A percentile compares a stretch with the other conserved stretches of the same genome.
Evolutionary conservation across 2,113 vertebrate genomes (phyloP).

Genomic region (Gasterosteus nipponicus): DNA sequence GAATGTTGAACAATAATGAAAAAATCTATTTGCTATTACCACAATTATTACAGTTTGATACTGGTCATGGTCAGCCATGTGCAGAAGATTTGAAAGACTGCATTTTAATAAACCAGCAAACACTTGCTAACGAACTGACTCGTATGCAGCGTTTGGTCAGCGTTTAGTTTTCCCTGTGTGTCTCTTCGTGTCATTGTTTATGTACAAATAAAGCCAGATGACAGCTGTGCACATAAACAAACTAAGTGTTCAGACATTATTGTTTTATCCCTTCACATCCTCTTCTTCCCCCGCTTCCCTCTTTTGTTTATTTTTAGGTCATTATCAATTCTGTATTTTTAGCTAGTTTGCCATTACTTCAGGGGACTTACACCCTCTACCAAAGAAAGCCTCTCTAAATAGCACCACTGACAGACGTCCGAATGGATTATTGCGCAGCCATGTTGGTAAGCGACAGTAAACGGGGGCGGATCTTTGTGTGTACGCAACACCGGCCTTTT

Average conservation of each 20-base stretch:
- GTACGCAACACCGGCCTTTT: constrained; percentile 66
- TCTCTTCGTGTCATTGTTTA: neutral
- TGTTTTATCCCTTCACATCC: constrained; percentile 46
- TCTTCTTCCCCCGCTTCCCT: constrained; percentile 45
- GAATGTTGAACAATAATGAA: neutral
- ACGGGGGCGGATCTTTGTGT: constrained; percentile 56
- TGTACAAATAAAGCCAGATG: constrained; percentile 11
- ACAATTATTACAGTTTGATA: neutral
- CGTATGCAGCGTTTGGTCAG: neutral
- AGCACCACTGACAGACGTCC: constrained; percentile 49
- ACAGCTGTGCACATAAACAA: constrained; percentile 37
- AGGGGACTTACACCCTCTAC: constrained; percentile 29
- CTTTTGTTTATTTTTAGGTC: constrained; percentile 60
- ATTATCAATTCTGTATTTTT: constrained; percentile 58
- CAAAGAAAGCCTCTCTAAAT: constrained; percentile 61
- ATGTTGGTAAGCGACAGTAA: constrained; percentile 32
- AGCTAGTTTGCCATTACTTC: constrained; percentile 31
- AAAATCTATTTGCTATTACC: neutral
- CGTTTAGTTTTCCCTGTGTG: neutral
- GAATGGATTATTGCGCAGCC: constrained; percentile 47
- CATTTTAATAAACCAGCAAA: neutral
- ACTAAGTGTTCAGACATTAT: constrained; percentile 43
- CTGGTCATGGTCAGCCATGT: neutral
- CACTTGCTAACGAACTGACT: neutral
- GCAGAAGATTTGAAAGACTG: neutral